phyloP scores from a whole-genome alignment of 2,888 invertebrate genomes.

The Ganaspis brasiliensis region DNA sequence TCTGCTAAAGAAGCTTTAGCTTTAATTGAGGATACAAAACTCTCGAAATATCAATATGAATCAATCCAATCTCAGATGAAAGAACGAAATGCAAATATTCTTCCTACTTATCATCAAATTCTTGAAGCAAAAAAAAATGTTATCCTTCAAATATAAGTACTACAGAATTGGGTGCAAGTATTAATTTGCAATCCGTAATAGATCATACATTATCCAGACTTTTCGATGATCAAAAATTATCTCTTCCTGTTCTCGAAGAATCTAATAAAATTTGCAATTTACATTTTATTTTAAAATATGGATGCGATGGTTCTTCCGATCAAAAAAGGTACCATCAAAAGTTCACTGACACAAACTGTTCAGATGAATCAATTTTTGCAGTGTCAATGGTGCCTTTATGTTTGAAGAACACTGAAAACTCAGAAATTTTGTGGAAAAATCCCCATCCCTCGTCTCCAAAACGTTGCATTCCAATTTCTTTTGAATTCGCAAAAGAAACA shows the following conservation, averaged over 20 bases:
- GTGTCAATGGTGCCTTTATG: slow-evolving; percentile 1
- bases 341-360: background rate
- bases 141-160: background rate
- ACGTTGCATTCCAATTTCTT: slow-evolving; percentile 8
- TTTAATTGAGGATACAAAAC: background rate
- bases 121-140: background rate
- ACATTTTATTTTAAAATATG: slow-evolving; percentile 5
- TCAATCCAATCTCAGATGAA: background rate
- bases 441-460: slow-evolving; percentile 5
- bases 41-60: background rate
- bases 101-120: background rate
- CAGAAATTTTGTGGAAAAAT: background rate
- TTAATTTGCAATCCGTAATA: background rate
- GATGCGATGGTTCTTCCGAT: slow-evolving; percentile 5
- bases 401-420: background rate
- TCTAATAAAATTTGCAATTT: background rate
- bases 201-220: background rate
- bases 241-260: background rate
- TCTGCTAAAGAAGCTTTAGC: background rate
- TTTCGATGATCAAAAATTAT: background rate
- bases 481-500: slow-evolving; percentile 24
- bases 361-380: slow-evolving; percentile 3
- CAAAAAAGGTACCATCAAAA: background rate
- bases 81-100: background rate
- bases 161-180: background rate